Evolutionary conservation across 1,140 invertebrate genomes (phyloP).

Genomic region (Cydia pomonella): DNA sequence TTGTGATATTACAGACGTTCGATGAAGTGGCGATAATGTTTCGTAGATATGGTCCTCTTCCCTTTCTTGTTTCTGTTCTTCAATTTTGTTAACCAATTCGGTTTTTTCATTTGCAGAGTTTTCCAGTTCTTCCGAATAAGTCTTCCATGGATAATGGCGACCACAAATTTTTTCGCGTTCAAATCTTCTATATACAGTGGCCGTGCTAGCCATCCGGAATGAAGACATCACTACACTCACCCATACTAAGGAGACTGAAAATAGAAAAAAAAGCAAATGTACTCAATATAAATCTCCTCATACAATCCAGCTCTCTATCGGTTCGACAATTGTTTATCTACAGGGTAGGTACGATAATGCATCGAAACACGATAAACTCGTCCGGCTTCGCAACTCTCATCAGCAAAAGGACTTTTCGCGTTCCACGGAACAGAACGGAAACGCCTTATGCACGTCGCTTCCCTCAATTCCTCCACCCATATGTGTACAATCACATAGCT

Average conservation of each 20-base stretch:
- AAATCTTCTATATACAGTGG: constrained; percentile 87
- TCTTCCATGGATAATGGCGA: constrained; percentile 86
- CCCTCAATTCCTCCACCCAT: too few relatives aligned
- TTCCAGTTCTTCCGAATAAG: constrained; percentile 42
- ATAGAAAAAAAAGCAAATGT: constrained; percentile 36
- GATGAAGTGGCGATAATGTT: constrained; percentile 46
- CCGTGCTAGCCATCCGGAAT: constrained; percentile 84
- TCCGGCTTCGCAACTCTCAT: too few relatives aligned
- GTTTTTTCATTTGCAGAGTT: constrained; percentile 34
- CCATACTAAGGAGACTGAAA: constrained; percentile 84
- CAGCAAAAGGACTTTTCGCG: too few relatives aligned
- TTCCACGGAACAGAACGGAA: too few relatives aligned
- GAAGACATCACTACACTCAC: constrained; percentile 84
- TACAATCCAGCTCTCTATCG: too few relatives aligned
- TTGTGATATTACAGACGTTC: constrained; percentile 45
- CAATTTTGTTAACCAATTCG: constrained; percentile 38
- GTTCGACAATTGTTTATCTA: too few relatives aligned
- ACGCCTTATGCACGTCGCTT: too few relatives aligned
- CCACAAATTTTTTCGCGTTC: constrained; percentile 88
- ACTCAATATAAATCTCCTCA: too few relatives aligned
- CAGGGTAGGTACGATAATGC: too few relatives aligned
- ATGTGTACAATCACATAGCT: too few relatives aligned
- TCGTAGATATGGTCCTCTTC: constrained; percentile 59
- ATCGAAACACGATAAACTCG: too few relatives aligned
- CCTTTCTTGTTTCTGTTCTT: constrained; percentile 38